phyloP scores from a whole-genome alignment of 1,140 invertebrate genomes.

The Asbolus verrucosus region DNA sequence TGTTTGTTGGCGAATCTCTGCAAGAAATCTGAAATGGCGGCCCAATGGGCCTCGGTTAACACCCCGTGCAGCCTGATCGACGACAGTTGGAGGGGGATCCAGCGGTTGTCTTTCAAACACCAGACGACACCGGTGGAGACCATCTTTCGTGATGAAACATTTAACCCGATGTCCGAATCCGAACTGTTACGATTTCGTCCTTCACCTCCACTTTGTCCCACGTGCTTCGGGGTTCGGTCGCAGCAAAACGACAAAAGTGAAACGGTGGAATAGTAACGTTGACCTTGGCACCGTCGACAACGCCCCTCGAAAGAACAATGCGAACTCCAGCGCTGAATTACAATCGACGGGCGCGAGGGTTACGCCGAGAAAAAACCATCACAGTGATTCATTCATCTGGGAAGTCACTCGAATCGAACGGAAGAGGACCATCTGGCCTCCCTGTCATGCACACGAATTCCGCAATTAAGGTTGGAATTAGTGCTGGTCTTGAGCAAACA shows the following conservation, averaged over 20 bases:
- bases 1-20: constrained; percentile 71
- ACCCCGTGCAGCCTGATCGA: constrained; percentile 73
- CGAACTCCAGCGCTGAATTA: not conserved
- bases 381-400: not conserved
- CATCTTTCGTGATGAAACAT: constrained; percentile 35
- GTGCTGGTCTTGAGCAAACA: not conserved
- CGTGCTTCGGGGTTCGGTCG: constrained; percentile 13
- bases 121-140: constrained; percentile 67
- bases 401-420: not conserved
- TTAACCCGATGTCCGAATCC: too few species aligned
- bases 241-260: constrained; percentile 22
- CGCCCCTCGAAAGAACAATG: not conserved
- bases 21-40: constrained; percentile 72
- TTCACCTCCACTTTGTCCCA: constrained; percentile 6
- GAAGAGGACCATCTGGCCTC: not conserved
- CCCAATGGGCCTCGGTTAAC: constrained; percentile 72
- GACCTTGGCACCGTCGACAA: constrained; percentile 1
- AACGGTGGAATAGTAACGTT: constrained; percentile 2
- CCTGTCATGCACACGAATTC: too few species aligned
- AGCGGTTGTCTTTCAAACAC: constrained; percentile 74
- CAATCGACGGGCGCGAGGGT: too few species aligned
- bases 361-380: too few species aligned
- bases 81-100: constrained; percentile 73
- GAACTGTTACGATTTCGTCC: too few species aligned
- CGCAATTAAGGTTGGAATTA: not conserved